Evolutionary conservation across 37 sponge, comb jelly and placozoan species (phyloP).

Genomic region (Hexactinellida sp.): DNA sequence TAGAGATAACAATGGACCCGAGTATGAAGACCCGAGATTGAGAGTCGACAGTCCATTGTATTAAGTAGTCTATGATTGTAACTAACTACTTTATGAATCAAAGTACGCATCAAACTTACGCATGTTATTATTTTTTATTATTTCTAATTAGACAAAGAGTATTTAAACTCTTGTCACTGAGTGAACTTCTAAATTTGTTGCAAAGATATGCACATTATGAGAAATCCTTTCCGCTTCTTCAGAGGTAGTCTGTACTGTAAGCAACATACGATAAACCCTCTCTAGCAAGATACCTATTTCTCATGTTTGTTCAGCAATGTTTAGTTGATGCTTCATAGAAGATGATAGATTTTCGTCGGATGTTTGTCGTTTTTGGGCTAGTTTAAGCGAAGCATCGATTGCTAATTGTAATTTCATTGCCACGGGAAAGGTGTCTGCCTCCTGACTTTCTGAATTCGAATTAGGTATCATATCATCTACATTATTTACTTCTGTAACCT

Average conservation of each 20-base stretch:
- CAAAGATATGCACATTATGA: constrained; percentile 15
- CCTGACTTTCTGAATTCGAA: constrained; percentile 13
- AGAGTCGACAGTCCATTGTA: too few species aligned
- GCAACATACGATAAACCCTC: constrained; percentile 12
- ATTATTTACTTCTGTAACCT: constrained; percentile 1
- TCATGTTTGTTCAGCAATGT: constrained; percentile 17
- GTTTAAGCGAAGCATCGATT: constrained; percentile 5
- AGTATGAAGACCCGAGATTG: too few species aligned
- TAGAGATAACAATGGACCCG: too few species aligned
- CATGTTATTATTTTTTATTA: constrained; percentile 6
- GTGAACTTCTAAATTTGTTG: constrained; percentile 17
- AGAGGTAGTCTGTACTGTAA: not conserved
- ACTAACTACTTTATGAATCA: too few species aligned
- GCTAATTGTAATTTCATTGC: constrained; percentile 17
- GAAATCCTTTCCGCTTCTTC: constrained; percentile 15
- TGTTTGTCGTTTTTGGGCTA: not conserved
- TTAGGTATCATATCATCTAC: constrained; percentile 15
- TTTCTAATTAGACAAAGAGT: constrained; percentile 13
- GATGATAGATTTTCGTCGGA: not conserved
- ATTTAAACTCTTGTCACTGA: constrained; percentile 12
- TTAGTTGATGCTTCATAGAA: constrained; percentile 4
- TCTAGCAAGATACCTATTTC: not conserved
- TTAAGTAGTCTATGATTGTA: too few species aligned
- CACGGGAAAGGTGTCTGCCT: not conserved
- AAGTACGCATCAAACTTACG: too few species aligned